phyloP scores from a whole-genome alignment of 2,888 invertebrate species.

The Pachydiplax longipennis region DNA sequence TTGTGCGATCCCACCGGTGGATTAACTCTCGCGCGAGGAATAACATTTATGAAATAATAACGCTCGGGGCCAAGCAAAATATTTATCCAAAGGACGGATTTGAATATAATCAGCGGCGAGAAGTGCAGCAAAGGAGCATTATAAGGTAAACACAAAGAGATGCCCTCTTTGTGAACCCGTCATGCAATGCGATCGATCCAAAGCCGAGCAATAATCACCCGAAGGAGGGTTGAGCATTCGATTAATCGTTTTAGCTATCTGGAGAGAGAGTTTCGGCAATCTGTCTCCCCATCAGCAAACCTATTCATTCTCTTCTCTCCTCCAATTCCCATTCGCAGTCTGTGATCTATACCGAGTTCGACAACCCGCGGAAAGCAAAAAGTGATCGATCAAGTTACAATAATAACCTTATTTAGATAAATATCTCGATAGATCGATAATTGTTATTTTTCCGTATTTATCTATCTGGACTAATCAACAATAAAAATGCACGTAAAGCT shows the following conservation, averaged over 20 bases:
- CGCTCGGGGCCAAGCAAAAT: neutral
- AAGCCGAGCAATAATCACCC: neutral
- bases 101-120: neutral
- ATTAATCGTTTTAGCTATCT: slow-evolving; percentile 2
- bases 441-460: too few relatives aligned
- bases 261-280: neutral
- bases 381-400: too few relatives aligned
- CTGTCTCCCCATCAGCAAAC: neutral
- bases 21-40: neutral
- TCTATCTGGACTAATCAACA: too few relatives aligned
- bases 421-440: too few relatives aligned
- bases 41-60: neutral
- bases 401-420: too few relatives aligned
- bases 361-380: too few relatives aligned
- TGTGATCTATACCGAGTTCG: too few relatives aligned
- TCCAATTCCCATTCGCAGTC: neutral
- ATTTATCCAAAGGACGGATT: neutral
- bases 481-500: too few relatives aligned
- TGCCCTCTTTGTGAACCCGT: neutral
- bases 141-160: neutral
- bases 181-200: neutral
- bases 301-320: neutral
- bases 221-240: neutral
- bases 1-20: neutral
- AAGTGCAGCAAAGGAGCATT: neutral